Evolutionary conservation across 2,888 invertebrate genomes (phyloP), one percentile per base, ranked within the genome.

Genomic region (Aphrophora alni): DNA sequence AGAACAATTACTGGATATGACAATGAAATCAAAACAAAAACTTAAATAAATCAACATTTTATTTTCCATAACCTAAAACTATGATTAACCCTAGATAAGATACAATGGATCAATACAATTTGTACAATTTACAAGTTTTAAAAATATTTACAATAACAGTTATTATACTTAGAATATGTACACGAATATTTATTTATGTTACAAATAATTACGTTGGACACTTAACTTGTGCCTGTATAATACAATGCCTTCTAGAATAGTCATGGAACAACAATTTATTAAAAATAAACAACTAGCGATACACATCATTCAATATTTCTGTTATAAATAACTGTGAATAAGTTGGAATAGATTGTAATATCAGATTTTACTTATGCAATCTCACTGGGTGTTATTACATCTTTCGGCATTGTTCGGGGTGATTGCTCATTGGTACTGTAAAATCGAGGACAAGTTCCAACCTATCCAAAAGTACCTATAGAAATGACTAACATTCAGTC

Each of bases 1-100:
- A n/a, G n/a, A n/a, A n/a, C n/a, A n/a, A n/a, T n/a, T n/a, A n/a
- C n/a, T n/a, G n/a, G n/a, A n/a, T n/a, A n/a, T n/a, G n/a, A n/a
- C n/a, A n/a, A 44, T 44, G 2, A 14, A 77, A 38, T 14, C 38
- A 71, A 28, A 78, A 78, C 44, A 26, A 51, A 72, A 44, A 24
- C 72, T 72, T 78, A 72, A 78, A 72, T 78, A 78, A 78, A 78
- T 78, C 78, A 78, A 78, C 78, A 78, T 78, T 26, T 78, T 77
- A 8, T 44, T 59, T 59, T 78, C 78, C 78, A 78, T 78, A 78
- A 78, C 78, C 78, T 78, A 78, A 51, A 38, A 28, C 78, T 78
- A 78, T 72, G 78, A 78, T 78, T 78, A 78, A 21, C 59, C 59
- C 59, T 59, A 59, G 3, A 33, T 59, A 59, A 59, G 59, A 59